Evolutionary conservation across 2,888 invertebrate genomes (phyloP).

Genomic region (Meandrusa payeni): DNA sequence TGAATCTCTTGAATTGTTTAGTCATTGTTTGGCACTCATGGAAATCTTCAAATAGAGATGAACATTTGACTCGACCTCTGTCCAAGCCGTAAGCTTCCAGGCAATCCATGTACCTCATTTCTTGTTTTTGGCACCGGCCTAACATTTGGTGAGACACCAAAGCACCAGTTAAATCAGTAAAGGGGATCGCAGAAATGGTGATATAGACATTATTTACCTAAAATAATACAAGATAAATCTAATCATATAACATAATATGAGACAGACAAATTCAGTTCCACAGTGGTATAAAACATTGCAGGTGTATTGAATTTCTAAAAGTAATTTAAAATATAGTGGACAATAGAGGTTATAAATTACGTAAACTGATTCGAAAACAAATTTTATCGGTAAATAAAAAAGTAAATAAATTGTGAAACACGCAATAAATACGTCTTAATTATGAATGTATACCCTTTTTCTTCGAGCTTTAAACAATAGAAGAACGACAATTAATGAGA

Average conservation of each 20-base stretch:
- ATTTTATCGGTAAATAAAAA: too few relatives aligned
- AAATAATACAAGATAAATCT: too few relatives aligned
- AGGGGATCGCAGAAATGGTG: constrained; percentile 85
- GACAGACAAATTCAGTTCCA: too few relatives aligned
- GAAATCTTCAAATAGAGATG: constrained; percentile 83
- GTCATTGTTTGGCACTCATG: constrained; percentile 83
- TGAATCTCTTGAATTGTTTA: constrained; percentile 82
- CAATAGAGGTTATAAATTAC: constrained; percentile 33
- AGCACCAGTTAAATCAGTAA: constrained; percentile 86
- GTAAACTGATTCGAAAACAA: constrained; percentile 30
- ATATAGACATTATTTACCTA: constrained; percentile 75
- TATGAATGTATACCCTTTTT: constrained; percentile 1
- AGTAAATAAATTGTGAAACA: too few relatives aligned
- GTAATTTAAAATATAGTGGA: constrained; percentile 1
- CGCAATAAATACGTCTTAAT: too few relatives aligned
- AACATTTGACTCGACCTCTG: constrained; percentile 83
- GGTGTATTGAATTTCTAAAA: not conserved
- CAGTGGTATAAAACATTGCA: too few relatives aligned
- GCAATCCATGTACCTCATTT: constrained; percentile 87
- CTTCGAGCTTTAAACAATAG: constrained; percentile 2
- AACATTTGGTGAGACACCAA: constrained; percentile 83
- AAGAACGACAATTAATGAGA: not conserved
- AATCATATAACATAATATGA: too few relatives aligned
- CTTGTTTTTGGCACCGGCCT: constrained; percentile 84
- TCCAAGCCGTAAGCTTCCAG: constrained; percentile 89